phyloP scores from a whole-genome alignment of 1,140 invertebrate genomes.

The Phortica variegata region DNA sequence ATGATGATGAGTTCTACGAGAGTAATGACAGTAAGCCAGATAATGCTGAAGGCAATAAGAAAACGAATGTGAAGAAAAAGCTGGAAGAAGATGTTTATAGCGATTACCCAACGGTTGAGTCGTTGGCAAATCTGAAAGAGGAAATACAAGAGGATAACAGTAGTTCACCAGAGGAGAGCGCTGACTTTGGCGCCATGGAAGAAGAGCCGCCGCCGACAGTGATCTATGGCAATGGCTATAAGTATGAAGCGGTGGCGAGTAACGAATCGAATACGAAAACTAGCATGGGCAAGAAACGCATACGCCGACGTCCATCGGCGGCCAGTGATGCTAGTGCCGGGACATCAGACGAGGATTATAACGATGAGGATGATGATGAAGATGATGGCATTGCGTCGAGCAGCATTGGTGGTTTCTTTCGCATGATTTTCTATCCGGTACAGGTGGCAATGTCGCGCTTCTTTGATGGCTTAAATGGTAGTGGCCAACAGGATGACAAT shows the following conservation, averaged over 20 bases:
- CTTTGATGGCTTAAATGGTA: slow-evolving; percentile 28
- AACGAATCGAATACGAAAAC: slow-evolving; percentile 21
- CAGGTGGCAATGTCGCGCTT: slow-evolving; percentile 42
- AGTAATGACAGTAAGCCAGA: background rate
- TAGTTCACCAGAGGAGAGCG: slow-evolving; percentile 43
- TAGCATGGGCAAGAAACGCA: slow-evolving; percentile 40
- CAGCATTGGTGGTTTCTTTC: slow-evolving; percentile 39
- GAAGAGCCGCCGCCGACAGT: slow-evolving; percentile 8
- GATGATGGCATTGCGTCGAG: slow-evolving; percentile 2
- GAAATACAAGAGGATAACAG: slow-evolving; percentile 19
- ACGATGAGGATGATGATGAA: slow-evolving; percentile 12
- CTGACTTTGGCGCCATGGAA: slow-evolving; percentile 44
- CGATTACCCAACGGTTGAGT: too few relatives aligned
- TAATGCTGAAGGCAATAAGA: background rate
- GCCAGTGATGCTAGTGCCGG: slow-evolving; percentile 7
- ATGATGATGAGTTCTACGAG: slow-evolving; percentile 14
- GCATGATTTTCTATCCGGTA: slow-evolving; percentile 51
- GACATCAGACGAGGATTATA: slow-evolving; percentile 24
- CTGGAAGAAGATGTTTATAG: background rate
- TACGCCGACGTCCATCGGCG: slow-evolving; percentile 25
- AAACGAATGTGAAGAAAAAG: background rate
- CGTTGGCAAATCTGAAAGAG: slow-evolving; percentile 7
- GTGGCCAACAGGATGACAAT: slow-evolving; percentile 14
- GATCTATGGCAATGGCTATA: background rate
- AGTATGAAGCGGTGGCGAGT: background rate